These are phyloP conservation scores for Typhlichthys subterraneus DNA, from an alignment of 2,797 vertebrate species.

Conservation along the genomic window DNA sequence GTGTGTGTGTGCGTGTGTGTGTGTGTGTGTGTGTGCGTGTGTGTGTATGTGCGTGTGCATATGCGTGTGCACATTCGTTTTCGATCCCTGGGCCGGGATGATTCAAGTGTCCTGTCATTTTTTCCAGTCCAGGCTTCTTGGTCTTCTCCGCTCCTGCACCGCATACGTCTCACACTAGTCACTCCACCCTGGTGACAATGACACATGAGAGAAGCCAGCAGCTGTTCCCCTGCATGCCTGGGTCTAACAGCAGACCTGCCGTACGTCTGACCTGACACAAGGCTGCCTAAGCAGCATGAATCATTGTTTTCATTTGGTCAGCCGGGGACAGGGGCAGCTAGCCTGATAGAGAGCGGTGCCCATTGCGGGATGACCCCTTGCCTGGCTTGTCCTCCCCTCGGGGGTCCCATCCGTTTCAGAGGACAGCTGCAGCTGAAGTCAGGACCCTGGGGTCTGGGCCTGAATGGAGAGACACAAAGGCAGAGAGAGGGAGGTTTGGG, in stretches of 20 bases:
- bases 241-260: slow-evolving; percentile 43
- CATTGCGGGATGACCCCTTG: too few species aligned
- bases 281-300: slow-evolving; percentile 52
- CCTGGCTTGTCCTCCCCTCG: slow-evolving; percentile 22
- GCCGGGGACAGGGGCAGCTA: too few species aligned
- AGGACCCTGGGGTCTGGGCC: background rate
- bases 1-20: slow-evolving; percentile 58
- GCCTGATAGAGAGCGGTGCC: too few species aligned
- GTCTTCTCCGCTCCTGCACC: slow-evolving; percentile 42
- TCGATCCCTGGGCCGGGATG: slow-evolving; percentile 68
- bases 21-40: background rate
- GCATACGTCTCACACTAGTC: slow-evolving; percentile 44
- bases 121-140: slow-evolving; percentile 69
- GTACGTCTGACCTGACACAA: slow-evolving; percentile 50
- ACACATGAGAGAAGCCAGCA: slow-evolving; percentile 53
- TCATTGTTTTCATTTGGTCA: slow-evolving; percentile 60
- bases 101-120: slow-evolving; percentile 77
- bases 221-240: slow-evolving; percentile 30
- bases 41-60: slow-evolving; percentile 60
- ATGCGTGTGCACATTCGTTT: slow-evolving; percentile 69
- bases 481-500: slow-evolving; percentile 20
- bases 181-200: slow-evolving; percentile 41
- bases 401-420: slow-evolving; percentile 32
- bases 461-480: background rate
- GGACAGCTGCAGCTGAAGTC: slow-evolving; percentile 16